phyloP scores from a whole-genome alignment of 2,888 invertebrate species.

The Vannuccia rotundouncinata region DNA sequence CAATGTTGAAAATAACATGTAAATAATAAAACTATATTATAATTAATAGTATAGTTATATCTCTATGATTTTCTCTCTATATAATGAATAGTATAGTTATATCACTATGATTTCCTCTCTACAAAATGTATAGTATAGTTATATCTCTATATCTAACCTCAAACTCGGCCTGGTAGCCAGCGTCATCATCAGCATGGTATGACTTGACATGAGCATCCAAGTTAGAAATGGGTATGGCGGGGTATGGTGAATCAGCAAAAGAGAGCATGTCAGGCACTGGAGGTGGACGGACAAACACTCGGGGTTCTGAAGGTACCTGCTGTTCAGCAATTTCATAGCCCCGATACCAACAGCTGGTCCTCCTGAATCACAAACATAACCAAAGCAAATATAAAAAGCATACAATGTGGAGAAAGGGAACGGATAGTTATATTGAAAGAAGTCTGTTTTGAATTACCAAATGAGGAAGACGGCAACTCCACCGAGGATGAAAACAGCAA shows the following conservation, averaged over 20 bases:
- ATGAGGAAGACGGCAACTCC: background rate
- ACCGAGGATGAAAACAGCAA: background rate
- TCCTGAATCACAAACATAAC: no score
- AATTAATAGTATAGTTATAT: no score
- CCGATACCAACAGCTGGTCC: background rate
- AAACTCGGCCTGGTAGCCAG: slow-evolving; percentile 35
- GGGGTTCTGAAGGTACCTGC: background rate
- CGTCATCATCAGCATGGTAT: slow-evolving; percentile 33
- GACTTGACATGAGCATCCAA: slow-evolving; percentile 27
- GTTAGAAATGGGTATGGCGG: slow-evolving; percentile 27
- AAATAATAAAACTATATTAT: no score
- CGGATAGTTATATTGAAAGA: background rate
- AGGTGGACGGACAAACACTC: background rate
- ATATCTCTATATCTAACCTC: no score
- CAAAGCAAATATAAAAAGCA: no score
- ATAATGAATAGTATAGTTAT: no score
- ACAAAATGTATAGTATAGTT: no score
- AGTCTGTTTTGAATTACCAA: background rate
- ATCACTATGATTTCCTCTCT: no score
- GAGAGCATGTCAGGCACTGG: slow-evolving; percentile 20
- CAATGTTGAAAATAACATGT: no score
- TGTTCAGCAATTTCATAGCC: background rate
- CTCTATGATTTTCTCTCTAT: no score
- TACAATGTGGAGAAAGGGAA: no score
- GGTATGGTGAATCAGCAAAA: slow-evolving; percentile 27